Base-by-base conservation (phyloP, 2,113 vertebrate species). In the Lontra canadensis region DNA sequence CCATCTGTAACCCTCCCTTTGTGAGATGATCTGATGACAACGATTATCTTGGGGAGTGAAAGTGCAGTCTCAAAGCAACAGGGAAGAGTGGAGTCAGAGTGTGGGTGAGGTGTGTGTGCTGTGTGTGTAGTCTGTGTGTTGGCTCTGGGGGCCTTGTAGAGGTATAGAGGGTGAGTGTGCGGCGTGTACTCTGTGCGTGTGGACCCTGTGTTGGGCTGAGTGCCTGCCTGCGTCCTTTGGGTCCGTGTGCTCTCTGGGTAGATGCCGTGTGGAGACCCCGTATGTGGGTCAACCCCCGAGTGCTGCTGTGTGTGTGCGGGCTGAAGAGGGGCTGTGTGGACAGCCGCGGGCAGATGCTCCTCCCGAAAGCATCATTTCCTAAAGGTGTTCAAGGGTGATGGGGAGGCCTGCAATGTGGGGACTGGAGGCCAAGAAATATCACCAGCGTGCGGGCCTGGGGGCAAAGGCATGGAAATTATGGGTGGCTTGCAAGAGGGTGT, bases 1-100 rank as follows among this genome's bases (percentile, higher is more conserved):
- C 98, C 98, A 98, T 98, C 98, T 98, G 98, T 88, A 98, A 97
- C 90, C 97, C 95, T 97, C 95, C 81, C 59, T 98, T 94, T 65
- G 87, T 71, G 97, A 96, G 96, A 96, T n/a, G 63, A 92, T 95
- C 94, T n/a, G 96, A 90, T 92, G 96, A 96, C 96, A 96, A 96
- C 95, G 92, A 63, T 96, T 78, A 94, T 96, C 92, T 90, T n/a
- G 69, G 80, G 88, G 80, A 96, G 96, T 90, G 73, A 81, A 95
- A 97, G 93, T 94, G 85, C 36, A 17, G 57, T 81, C 94, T 95
- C 44, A 57, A 86, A 92, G 95, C 95, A 73, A 49, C 83, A 0
- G 12, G 52, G 39, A 29, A 57, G 79, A 71, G 76, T 36, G 7
- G 17, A 76, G 39, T 69, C 71, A 7, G 92, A 26, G 36, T 47